A percentile compares a stretch with the other conserved stretches of the same genome.
These are phyloP conservation scores for Pogonocherus hispidulus DNA, from an alignment of 2,888 invertebrate species.

Conservation along the genomic window DNA sequence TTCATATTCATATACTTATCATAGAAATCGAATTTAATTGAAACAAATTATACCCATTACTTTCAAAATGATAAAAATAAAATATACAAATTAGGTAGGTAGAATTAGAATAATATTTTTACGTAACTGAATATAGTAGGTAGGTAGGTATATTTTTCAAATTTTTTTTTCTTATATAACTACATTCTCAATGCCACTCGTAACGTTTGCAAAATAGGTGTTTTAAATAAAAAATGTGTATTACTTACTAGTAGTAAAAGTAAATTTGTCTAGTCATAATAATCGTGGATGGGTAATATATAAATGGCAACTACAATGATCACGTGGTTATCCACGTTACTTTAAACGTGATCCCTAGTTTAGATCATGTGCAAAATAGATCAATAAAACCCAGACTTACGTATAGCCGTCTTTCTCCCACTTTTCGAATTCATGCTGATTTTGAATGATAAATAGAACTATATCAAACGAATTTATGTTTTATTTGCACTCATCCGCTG, in stretches of 20 bases:
- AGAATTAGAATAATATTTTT: neutral
- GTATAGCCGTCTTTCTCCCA: slow-evolving; percentile 36
- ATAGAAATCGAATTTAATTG: too few relatives aligned
- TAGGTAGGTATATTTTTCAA: slow-evolving; percentile 18
- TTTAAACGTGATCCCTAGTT: slow-evolving; percentile 64
- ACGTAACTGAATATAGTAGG: slow-evolving; percentile 10
- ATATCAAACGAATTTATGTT: neutral
- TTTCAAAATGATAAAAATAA: slow-evolving; percentile 1
- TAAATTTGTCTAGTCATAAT: slow-evolving; percentile 49
- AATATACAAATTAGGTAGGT: too few relatives aligned
- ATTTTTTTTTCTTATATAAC: slow-evolving; percentile 44
- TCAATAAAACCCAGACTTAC: slow-evolving; percentile 51
- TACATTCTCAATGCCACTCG: slow-evolving; percentile 43
- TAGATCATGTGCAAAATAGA: slow-evolving; percentile 58
- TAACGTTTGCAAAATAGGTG: slow-evolving; percentile 28
- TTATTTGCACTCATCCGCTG: neutral
- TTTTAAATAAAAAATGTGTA: slow-evolving; percentile 20
- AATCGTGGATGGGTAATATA: slow-evolving; percentile 49
- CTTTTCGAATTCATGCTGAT: neutral
- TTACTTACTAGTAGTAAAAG: slow-evolving; percentile 35
- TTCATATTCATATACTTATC: too few relatives aligned
- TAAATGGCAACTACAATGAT: slow-evolving; percentile 50
- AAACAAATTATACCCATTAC: neutral
- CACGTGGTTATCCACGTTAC: slow-evolving; percentile 68
- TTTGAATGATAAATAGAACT: neutral